Base-by-base conservation (phyloP, 1,140 invertebrate genomes). In the Amyelois transitella region DNA sequence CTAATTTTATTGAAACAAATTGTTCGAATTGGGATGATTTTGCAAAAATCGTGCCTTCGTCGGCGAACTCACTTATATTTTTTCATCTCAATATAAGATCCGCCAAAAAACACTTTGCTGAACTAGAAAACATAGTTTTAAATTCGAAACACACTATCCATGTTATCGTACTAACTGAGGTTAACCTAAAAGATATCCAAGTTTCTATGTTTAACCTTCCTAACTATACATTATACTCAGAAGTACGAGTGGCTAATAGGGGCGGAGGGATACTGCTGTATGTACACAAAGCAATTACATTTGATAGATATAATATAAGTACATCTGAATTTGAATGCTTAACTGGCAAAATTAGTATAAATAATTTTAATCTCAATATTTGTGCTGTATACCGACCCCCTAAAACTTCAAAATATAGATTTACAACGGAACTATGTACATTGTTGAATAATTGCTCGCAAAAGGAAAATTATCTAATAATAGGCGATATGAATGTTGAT, bases 221-320 rank as follows among this genome's bases (percentile, higher is more conserved):
- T 24, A 24, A 24, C 22, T 25, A 24, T 48, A 52, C 24, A 32
- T 17, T 52, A 48, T 51, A 53, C 25, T 50, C 49, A 38, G 48
- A 60, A 18, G 14, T 55, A 43, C 18, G 53, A 32, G 21, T 14
- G 2, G 12, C 14, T 8, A 44, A 10, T n/a, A 55, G 17, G 12
- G 58, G 53, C 18, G 58, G 53, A 3, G 58, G 58, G 14, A 18
- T 60, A 3, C n/a, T 60, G n/a, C 8, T 60, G 17, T 60, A 52
- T 24, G 49, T 53, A 17, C 58, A 60, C 19, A 60, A 55, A 45
- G 44, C 18, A 32, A 17, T 55, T 43, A 20, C 43, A 52, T 24
- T 24, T 24, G 7, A 24, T 24, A 24, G 22, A 24, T 24, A 4
- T 28, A 19, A 32, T 14, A 22, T 22, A 2, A 43, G 8, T 24